These are phyloP conservation scores for Andrena marginata DNA, from an alignment of 2,888 invertebrate genomes.

Conservation along the genomic window DNA sequence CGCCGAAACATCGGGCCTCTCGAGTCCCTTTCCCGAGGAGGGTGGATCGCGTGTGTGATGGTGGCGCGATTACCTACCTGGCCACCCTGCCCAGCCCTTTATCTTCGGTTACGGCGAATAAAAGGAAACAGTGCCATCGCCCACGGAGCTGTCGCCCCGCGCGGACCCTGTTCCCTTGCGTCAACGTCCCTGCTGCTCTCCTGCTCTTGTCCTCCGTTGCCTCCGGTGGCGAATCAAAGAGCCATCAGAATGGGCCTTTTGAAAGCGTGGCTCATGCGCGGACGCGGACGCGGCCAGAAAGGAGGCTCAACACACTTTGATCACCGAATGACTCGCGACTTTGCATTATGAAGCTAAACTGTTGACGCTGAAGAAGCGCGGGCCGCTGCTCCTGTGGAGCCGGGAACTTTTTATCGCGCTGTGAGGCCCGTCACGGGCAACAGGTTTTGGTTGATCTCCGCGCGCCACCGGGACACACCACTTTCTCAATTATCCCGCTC, in stretches of 20 bases:
- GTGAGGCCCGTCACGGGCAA: slow-evolving; percentile 80
- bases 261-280: slow-evolving; percentile 51
- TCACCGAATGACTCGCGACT: slow-evolving; percentile 81
- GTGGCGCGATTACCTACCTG: slow-evolving; percentile 3
- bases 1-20: background rate
- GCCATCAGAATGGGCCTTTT: slow-evolving; percentile 62
- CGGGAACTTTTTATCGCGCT: slow-evolving; percentile 78
- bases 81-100: slow-evolving; percentile 33
- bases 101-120: slow-evolving; percentile 31
- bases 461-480: slow-evolving; percentile 16
- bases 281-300: slow-evolving; percentile 42
- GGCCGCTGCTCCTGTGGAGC: slow-evolving; percentile 73
- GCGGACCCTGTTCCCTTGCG: slow-evolving; percentile 61
- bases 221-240: slow-evolving; percentile 67
- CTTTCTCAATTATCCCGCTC: slow-evolving; percentile 56
- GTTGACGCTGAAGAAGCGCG: slow-evolving; percentile 77
- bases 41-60: slow-evolving; percentile 3
- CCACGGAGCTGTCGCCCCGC: slow-evolving; percentile 45
- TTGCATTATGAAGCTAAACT: slow-evolving; percentile 79
- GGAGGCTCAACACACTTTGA: slow-evolving; percentile 77
- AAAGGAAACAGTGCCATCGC: slow-evolving; percentile 49
- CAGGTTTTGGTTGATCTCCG: slow-evolving; percentile 70
- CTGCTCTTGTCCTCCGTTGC: background rate
- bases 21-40: background rate
- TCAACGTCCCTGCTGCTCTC: slow-evolving; percentile 63